phyloP scores from a whole-genome alignment of 2,797 vertebrate species.

The Micrastur ruficollis region DNA sequence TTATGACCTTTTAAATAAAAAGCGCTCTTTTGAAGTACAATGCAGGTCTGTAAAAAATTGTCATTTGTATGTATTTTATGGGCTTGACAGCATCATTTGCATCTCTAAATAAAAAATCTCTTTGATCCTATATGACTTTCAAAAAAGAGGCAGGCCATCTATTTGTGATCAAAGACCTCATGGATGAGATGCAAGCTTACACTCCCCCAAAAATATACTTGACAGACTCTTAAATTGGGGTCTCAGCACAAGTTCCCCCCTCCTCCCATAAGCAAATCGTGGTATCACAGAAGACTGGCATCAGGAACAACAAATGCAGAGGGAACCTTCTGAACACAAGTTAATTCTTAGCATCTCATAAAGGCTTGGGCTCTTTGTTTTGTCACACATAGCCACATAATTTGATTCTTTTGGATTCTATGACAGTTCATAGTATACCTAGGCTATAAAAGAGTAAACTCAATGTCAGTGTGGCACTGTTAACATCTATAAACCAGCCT shows the following conservation, averaged over 20 bases:
- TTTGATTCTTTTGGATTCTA: background rate
- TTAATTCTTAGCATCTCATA: background rate
- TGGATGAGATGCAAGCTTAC: background rate
- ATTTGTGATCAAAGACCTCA: conserved; percentile 16
- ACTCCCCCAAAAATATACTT: background rate
- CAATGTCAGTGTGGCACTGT: background rate
- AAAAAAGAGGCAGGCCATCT: background rate
- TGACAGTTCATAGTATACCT: background rate
- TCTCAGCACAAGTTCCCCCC: background rate
- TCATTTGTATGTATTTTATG: conserved; percentile 33
- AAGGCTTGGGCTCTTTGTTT: background rate
- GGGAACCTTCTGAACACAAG: background rate
- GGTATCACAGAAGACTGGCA: background rate
- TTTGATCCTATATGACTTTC: background rate
- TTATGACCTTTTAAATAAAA: conserved; percentile 21
- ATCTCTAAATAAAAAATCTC: conserved; percentile 22
- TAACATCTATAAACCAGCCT: background rate
- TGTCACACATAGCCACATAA: background rate
- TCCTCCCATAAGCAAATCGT: background rate
- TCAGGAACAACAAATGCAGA: background rate
- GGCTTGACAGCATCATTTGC: conserved; percentile 17
- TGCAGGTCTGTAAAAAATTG: conserved; percentile 22
- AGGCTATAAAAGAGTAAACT: background rate
- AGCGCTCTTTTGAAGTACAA: background rate
- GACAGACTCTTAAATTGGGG: background rate